Conservation (phyloP, 2,888 invertebrate genomes). For the Apodemia hepburni region DNA sequence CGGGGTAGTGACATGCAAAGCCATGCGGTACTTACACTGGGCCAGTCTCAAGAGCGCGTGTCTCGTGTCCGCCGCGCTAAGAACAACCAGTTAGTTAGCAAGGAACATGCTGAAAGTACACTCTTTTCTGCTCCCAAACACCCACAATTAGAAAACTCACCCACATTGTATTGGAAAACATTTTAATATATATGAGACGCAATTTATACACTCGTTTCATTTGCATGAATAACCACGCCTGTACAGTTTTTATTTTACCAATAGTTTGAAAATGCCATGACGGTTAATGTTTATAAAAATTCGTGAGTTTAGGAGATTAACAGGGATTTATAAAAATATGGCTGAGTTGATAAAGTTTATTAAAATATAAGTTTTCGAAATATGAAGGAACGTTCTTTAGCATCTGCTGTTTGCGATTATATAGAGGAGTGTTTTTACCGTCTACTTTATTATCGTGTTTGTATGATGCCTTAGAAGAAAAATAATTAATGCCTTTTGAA, state of each 20-base stretch:
- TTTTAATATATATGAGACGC: neutral
- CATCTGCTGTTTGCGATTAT: too few relatives aligned
- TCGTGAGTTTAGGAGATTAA: too few relatives aligned
- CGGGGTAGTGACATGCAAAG: conserved; percentile 38
- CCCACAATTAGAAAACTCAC: conserved; percentile 20
- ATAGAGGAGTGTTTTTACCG: too few relatives aligned
- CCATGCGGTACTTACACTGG: conserved; percentile 89
- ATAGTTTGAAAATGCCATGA: too few relatives aligned
- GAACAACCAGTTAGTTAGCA: conserved; percentile 44
- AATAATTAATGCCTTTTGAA: too few relatives aligned
- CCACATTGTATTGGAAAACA: conserved; percentile 20
- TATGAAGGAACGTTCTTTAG: too few relatives aligned
- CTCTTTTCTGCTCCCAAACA: conserved; percentile 8
- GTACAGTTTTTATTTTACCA: neutral
- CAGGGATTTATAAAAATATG: too few relatives aligned
- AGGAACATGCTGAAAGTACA: conserved; percentile 20
- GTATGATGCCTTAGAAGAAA: too few relatives aligned
- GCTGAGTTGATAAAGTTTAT: too few relatives aligned
- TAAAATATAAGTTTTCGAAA: too few relatives aligned
- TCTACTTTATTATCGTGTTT: too few relatives aligned
- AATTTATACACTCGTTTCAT: neutral
- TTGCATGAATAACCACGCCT: neutral
- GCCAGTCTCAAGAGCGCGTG: conserved; percentile 94
- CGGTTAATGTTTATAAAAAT: too few relatives aligned
- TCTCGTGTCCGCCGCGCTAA: conserved; percentile 84